A percentile compares a stretch with the other conserved stretches of the same genome.
These are phyloP conservation scores for Aurelia coerulea DNA, from an alignment of 30 jellyfish, hydroid and myxozoan genomes.

Conservation along the genomic window DNA sequence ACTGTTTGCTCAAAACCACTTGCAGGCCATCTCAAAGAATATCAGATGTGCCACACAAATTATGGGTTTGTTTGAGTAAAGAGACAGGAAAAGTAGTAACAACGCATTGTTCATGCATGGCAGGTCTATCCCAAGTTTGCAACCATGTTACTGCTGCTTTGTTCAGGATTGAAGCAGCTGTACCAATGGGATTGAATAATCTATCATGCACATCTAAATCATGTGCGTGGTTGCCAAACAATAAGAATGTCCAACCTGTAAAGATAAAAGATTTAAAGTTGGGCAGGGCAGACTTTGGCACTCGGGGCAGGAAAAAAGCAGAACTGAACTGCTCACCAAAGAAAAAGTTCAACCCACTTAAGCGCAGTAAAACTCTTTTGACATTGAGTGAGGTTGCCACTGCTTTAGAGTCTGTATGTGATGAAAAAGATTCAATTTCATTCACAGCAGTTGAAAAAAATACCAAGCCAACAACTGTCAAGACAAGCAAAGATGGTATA, in stretches of 20 bases:
- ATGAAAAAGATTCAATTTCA: background rate
- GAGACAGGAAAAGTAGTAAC: conserved; percentile 18
- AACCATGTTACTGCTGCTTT: conserved; percentile 87
- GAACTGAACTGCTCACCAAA: conserved; percentile 46
- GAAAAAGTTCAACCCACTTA: conserved; percentile 21
- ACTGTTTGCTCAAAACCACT: conserved; percentile 25
- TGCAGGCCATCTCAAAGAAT: conserved; percentile 63
- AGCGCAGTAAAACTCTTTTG: background rate
- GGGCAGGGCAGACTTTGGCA: conserved; percentile 22
- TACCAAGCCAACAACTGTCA: background rate
- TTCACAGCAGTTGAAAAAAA: conserved; percentile 32
- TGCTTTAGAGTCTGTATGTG: conserved; percentile 18
- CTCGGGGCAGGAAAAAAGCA: conserved; percentile 24
- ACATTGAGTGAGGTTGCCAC: conserved; percentile 20
- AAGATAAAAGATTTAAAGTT: conserved; percentile 29
- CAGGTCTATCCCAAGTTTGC: background rate
- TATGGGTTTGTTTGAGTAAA: conserved; percentile 53
- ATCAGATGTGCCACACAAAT: conserved; percentile 47
- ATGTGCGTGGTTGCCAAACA: conserved; percentile 61
- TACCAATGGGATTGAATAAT: conserved; percentile 68
- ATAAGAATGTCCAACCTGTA: conserved; percentile 19
- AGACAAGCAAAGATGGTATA: conserved; percentile 1
- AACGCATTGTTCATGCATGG: conserved; percentile 81
- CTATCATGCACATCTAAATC: conserved; percentile 74
- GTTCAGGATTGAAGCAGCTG: conserved; percentile 74